A percentile compares a stretch with the other conserved stretches of the same genome.
phyloP scores from a whole-genome alignment of 2,797 vertebrate species.

The Hoplostethus atlanticus region DNA sequence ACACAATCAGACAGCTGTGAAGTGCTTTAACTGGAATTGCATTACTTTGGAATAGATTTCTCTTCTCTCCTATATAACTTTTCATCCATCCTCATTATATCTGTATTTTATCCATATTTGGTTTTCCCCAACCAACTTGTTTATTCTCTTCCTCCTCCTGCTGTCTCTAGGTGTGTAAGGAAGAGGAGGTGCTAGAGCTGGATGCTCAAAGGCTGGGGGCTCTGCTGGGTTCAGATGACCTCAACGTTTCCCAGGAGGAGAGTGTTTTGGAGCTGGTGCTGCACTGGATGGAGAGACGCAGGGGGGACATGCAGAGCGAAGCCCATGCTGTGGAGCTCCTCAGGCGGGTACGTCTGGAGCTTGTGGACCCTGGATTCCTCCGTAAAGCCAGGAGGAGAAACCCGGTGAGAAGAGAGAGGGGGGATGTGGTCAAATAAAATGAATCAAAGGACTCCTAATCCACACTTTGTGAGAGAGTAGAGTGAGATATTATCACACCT shows the following conservation, averaged over 20 bases:
- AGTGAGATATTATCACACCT: background rate
- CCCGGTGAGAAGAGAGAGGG: conserved; percentile 72
- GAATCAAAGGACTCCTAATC: background rate
- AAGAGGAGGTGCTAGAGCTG: conserved; percentile 90
- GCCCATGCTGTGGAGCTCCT: conserved; percentile 84
- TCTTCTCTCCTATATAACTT: too few species aligned
- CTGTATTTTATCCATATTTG: background rate
- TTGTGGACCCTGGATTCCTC: conserved; percentile 89
- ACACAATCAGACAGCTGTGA: too few species aligned
- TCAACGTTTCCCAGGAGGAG: conserved; percentile 92
- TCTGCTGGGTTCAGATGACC: conserved; percentile 90
- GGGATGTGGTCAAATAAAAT: background rate
- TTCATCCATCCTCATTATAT: background rate
- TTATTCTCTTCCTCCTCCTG: background rate
- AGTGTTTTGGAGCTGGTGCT: conserved; percentile 90
- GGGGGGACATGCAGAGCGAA: conserved; percentile 70
- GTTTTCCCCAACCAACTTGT: background rate
- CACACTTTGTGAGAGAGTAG: background rate
- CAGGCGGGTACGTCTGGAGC: conserved; percentile 86
- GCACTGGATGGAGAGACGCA: conserved; percentile 87
- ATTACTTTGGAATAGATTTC: background rate
- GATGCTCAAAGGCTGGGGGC: conserved; percentile 86
- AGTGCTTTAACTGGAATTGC: too few species aligned
- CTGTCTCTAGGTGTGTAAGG: conserved; percentile 83
- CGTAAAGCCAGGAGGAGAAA: conserved; percentile 88